Percentiles rank a stretch among this genome's conserved stretches.
These are phyloP conservation scores for Geophilus truncorum DNA, from an alignment of 2,888 invertebrate species.

Conservation along the genomic window DNA sequence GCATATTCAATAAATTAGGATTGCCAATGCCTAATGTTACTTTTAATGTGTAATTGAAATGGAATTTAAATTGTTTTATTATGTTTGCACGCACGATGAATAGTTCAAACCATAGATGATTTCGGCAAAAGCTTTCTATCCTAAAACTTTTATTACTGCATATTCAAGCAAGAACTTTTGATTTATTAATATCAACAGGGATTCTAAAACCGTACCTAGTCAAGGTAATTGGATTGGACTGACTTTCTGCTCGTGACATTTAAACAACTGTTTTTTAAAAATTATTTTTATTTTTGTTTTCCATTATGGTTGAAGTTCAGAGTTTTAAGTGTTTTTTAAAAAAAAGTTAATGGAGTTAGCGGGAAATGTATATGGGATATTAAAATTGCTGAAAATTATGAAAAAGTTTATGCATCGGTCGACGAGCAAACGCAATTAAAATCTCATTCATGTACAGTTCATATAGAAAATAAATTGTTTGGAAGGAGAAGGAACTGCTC, in stretches of 20 bases:
- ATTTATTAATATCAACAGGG: background rate
- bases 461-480: background rate
- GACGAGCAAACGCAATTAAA: background rate
- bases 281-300: background rate
- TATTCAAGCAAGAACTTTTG: too few relatives aligned
- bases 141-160: too few relatives aligned
- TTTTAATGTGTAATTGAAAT: background rate
- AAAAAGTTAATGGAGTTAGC: background rate
- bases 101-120: too few relatives aligned
- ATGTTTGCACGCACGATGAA: too few relatives aligned
- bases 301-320: too few relatives aligned
- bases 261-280: background rate
- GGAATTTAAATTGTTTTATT: background rate
- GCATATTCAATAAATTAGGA: constrained; percentile 2
- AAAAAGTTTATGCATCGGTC: too few relatives aligned
- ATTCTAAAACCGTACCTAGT: background rate
- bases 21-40: background rate
- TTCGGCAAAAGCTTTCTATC: too few relatives aligned
- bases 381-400: background rate
- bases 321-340: background rate
- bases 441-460: background rate
- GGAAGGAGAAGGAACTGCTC: background rate
- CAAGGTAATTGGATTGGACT: too few relatives aligned
- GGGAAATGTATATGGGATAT: background rate
- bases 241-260: background rate